Evolutionary conservation across 2,797 vertebrate species (phyloP).

Genomic region (Chaunax sp.): DNA sequence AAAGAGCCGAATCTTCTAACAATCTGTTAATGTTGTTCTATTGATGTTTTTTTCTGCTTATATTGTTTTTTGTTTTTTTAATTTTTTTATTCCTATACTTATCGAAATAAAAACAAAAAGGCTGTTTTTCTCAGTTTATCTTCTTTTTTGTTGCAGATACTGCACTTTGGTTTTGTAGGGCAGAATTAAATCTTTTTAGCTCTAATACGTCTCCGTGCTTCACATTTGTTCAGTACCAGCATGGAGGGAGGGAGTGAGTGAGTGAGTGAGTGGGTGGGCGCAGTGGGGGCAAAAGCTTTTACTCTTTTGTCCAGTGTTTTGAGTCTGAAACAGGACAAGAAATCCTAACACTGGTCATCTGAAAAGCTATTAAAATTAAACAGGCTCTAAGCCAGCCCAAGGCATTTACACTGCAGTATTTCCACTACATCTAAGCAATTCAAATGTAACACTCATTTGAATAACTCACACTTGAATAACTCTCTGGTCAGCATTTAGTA

Average conservation of each 20-base stretch:
- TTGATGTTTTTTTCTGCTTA: no score
- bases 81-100: no score
- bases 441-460: slow-evolving; percentile 52
- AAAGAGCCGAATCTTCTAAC: no score
- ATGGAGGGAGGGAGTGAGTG: no score
- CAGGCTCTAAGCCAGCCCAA: slow-evolving; percentile 26
- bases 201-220: background rate
- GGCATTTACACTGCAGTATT: slow-evolving; percentile 33
- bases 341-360: slow-evolving; percentile 10
- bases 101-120: no score
- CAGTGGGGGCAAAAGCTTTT: slow-evolving; percentile 5
- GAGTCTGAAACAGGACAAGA: slow-evolving; percentile 3
- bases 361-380: slow-evolving; percentile 26
- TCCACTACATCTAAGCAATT: slow-evolving; percentile 36
- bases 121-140: no score
- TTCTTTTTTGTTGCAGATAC: no score
- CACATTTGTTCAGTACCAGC: background rate
- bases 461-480: slow-evolving; percentile 40
- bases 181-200: no score
- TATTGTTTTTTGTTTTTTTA: no score
- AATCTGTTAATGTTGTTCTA: no score
- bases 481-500: slow-evolving; percentile 53
- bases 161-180: no score
- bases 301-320: slow-evolving; percentile 1
- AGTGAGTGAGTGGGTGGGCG: no score